Conservation (phyloP, 2,113 vertebrate genomes). For the Lonchura striata region DNA sequence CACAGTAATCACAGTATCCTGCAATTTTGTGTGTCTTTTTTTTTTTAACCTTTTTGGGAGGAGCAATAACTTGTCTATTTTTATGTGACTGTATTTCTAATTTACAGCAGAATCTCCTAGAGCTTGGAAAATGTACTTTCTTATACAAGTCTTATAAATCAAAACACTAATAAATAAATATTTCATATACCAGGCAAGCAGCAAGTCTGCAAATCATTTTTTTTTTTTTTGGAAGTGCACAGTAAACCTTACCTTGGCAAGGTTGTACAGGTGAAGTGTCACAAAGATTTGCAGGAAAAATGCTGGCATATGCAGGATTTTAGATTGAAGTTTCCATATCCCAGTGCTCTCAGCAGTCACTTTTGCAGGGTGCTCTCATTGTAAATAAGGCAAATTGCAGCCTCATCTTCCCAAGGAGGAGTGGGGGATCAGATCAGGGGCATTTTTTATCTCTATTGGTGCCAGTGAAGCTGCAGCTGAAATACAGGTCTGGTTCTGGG, state of each 20-base stretch:
- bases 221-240: neutral
- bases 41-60: neutral
- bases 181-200: neutral
- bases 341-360: neutral
- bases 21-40: neutral
- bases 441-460: neutral
- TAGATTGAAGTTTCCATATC: neutral
- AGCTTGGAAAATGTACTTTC: neutral
- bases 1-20: neutral
- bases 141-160: conserved; percentile 34
- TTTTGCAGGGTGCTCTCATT: neutral
- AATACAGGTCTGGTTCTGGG: neutral
- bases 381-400: neutral
- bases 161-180: conserved; percentile 51
- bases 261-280: neutral
- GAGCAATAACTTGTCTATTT: neutral
- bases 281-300: neutral
- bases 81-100: neutral
- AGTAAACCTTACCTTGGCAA: conserved; percentile 16
- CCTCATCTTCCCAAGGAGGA: neutral
- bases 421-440: neutral
- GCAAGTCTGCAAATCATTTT: conserved; percentile 6
- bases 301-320: neutral
- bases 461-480: neutral
- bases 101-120: neutral